phyloP scores from a whole-genome alignment of 2,113 vertebrate species.

The Emydocephalus ijimae region DNA sequence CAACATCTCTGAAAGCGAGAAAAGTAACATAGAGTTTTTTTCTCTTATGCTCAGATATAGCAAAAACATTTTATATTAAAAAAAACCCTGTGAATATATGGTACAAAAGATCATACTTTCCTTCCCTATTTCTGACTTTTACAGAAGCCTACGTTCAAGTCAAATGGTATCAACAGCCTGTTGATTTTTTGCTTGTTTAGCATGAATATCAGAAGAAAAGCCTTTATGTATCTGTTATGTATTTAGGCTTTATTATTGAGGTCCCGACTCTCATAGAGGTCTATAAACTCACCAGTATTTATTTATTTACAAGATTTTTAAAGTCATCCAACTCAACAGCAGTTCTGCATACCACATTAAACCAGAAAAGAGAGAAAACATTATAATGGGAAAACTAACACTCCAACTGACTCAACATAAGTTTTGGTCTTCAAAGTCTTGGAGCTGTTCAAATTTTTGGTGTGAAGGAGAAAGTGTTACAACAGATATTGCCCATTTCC shows the following conservation, averaged over 20 bases:
- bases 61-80: not conserved
- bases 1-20: not conserved
- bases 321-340: too few relatives aligned
- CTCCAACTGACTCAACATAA: too few relatives aligned
- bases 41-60: not conserved
- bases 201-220: not conserved
- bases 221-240: not conserved
- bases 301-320: not conserved
- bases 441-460: too few relatives aligned
- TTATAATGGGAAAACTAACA: too few relatives aligned
- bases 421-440: too few relatives aligned
- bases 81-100: too few relatives aligned
- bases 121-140: not conserved
- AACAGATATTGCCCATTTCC: too few relatives aligned
- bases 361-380: too few relatives aligned
- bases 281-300: not conserved
- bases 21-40: not conserved
- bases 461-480: too few relatives aligned
- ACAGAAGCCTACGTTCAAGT: not conserved
- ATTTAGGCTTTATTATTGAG: not conserved
- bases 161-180: not conserved
- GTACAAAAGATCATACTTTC: not conserved
- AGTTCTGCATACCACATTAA: too few relatives aligned
- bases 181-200: not conserved
- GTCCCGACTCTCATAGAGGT: not conserved